phyloP scores from a whole-genome alignment of 2,888 invertebrate genomes.

The Muschampia plurimacula region DNA sequence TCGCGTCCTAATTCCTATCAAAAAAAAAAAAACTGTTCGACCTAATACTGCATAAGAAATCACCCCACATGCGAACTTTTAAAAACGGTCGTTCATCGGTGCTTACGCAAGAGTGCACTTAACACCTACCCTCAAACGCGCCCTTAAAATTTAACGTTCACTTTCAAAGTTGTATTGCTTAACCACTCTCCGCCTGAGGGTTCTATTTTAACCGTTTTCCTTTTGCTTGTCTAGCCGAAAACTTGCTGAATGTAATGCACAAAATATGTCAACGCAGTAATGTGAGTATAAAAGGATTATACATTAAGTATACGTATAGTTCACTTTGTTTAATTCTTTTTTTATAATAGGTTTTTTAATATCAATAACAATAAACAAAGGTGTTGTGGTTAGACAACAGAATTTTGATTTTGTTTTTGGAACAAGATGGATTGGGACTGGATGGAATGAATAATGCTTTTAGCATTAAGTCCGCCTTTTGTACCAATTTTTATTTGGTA shows the following conservation, averaged over 20 bases:
- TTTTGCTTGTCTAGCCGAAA: conserved; percentile 3
- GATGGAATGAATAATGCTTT: no score
- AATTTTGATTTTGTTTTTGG: no score
- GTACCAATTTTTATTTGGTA: no score
- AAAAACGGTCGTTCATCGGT: conserved; percentile 25
- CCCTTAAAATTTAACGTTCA: conserved; percentile 31
- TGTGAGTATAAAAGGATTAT: no score
- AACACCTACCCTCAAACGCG: conserved; percentile 31
- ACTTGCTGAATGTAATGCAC: background rate
- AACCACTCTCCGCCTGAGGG: conserved; percentile 25
- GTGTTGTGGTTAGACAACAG: no score
- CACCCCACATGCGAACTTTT: conserved; percentile 21
- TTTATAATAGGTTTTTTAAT: no score
- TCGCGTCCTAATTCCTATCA: background rate
- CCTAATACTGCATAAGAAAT: background rate
- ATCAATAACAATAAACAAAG: no score
- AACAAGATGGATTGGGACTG: no score
- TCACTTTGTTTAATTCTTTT: no score
- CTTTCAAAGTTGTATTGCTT: conserved; percentile 32
- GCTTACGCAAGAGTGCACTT: conserved; percentile 34
- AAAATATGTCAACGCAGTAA: background rate
- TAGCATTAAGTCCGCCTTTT: no score
- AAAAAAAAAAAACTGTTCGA: conserved; percentile 1
- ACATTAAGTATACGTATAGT: no score
- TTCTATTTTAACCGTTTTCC: conserved; percentile 7